These are phyloP conservation scores for Enteromius treurensis DNA, from an alignment of 2,797 vertebrate genomes.

Conservation along the genomic window DNA sequence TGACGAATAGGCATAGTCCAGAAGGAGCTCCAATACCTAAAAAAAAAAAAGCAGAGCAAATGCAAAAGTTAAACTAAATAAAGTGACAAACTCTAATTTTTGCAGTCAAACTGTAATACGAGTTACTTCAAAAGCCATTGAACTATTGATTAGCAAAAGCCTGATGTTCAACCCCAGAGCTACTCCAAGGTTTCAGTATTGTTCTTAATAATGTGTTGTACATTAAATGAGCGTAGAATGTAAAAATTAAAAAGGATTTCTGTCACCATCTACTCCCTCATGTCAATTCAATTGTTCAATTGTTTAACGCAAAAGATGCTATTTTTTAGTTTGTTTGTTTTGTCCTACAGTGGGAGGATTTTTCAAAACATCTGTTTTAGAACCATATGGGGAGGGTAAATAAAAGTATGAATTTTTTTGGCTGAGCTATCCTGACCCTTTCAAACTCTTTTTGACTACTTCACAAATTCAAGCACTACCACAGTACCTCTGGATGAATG, in stretches of 20 bases:
- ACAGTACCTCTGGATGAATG: slow-evolving; percentile 85
- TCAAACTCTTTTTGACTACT: not conserved
- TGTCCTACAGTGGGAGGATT: not conserved
- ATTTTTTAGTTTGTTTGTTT: not conserved
- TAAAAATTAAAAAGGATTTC: not conserved
- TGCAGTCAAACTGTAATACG: not conserved
- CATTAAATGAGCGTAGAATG: not conserved
- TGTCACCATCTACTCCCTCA: not conserved
- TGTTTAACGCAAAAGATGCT: not conserved
- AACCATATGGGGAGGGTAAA: not conserved
- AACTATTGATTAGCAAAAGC: slow-evolving; percentile 3
- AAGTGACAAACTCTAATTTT: not conserved
- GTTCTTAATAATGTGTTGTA: not conserved
- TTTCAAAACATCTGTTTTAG: not conserved
- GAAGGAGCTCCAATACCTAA: slow-evolving; percentile 90
- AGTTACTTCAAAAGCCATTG: not conserved
- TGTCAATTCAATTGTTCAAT: not conserved
- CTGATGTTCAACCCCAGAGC: not conserved
- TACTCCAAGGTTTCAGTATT: not conserved
- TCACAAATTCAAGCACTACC: not conserved
- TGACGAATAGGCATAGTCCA: slow-evolving; percentile 97
- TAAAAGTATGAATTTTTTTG: not conserved
- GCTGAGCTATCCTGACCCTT: not conserved
- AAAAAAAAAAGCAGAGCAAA: slow-evolving; percentile 22
- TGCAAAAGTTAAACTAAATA: not conserved